Percentiles rank a stretch among this genome's conserved stretches.
Conservation (phyloP, 2,797 vertebrate genomes). For the Carapus acus region DNA sequence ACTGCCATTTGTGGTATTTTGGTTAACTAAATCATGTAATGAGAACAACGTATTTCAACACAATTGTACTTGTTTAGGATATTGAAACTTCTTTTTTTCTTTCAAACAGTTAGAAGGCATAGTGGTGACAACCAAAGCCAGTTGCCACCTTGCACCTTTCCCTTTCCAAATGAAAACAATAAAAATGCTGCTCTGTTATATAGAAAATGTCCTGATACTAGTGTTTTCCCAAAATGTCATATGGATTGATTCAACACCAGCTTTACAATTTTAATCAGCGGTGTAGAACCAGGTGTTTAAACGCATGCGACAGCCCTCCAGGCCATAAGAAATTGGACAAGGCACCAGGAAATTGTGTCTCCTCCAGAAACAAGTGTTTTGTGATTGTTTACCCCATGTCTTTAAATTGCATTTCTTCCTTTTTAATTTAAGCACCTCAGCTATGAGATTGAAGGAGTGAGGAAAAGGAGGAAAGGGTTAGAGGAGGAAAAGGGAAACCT, state of each 20-base stretch:
- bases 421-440: constrained; percentile 79
- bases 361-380: constrained; percentile 76
- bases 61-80: constrained; percentile 50
- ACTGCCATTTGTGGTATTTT: too few relatives aligned
- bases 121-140: constrained; percentile 42
- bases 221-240: constrained; percentile 81
- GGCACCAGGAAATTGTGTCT: constrained; percentile 79
- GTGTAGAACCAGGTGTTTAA: constrained; percentile 82
- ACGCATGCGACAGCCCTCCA: constrained; percentile 70
- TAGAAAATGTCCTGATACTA: constrained; percentile 69
- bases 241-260: constrained; percentile 78
- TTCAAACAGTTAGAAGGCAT: constrained; percentile 71
- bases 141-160: constrained; percentile 59
- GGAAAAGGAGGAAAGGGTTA: constrained; percentile 38
- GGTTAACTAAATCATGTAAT: constrained; percentile 17
- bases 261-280: constrained; percentile 85
- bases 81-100: constrained; percentile 49
- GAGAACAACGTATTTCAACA: constrained; percentile 21
- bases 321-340: constrained; percentile 83
- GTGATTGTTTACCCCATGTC: constrained; percentile 84
- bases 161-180: constrained; percentile 58
- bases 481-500: constrained; percentile 45
- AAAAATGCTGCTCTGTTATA: constrained; percentile 39
- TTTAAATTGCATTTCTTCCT: constrained; percentile 91
- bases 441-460: constrained; percentile 61